Percentiles rank a stretch among this genome's conserved stretches.
phyloP scores from a whole-genome alignment of 2,113 vertebrate species.

The Uria lomvia region DNA sequence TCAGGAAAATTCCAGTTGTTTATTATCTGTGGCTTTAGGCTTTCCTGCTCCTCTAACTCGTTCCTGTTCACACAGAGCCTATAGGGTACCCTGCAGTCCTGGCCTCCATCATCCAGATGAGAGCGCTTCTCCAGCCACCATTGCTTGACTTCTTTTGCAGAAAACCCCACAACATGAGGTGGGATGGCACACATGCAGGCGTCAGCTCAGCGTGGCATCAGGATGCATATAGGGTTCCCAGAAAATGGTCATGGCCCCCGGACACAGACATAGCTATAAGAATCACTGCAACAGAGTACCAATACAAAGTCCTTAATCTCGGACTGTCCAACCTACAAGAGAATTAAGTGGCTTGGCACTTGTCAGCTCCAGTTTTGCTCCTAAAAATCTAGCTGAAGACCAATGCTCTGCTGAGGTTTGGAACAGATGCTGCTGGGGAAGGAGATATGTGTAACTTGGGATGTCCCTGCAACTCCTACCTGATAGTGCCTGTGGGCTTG shows the following conservation, averaged over 20 bases:
- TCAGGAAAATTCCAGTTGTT: background rate
- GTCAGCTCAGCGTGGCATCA: background rate
- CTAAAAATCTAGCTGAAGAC: background rate
- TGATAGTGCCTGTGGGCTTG: background rate
- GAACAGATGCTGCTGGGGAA: background rate
- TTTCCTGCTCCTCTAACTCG: background rate
- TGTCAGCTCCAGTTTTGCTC: background rate
- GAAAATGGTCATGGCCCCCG: background rate
- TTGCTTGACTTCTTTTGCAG: background rate
- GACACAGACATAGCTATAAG: background rate
- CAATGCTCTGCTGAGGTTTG: background rate
- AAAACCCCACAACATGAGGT: background rate
- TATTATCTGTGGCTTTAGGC: background rate
- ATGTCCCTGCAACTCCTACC: background rate
- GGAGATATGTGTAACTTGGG: background rate
- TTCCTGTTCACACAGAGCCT: background rate
- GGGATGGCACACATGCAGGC: background rate
- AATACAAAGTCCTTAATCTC: background rate
- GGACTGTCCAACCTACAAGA: background rate
- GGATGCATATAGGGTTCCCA: background rate
- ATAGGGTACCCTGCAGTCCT: accelerated
- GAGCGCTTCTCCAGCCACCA: background rate
- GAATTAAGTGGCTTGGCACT: background rate
- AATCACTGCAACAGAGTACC: background rate
- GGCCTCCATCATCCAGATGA: background rate